Evolutionary conservation across 2,797 vertebrate species (phyloP), one percentile per base, ranked within the genome.

Genomic region (Rhynchonycteris naso): DNA sequence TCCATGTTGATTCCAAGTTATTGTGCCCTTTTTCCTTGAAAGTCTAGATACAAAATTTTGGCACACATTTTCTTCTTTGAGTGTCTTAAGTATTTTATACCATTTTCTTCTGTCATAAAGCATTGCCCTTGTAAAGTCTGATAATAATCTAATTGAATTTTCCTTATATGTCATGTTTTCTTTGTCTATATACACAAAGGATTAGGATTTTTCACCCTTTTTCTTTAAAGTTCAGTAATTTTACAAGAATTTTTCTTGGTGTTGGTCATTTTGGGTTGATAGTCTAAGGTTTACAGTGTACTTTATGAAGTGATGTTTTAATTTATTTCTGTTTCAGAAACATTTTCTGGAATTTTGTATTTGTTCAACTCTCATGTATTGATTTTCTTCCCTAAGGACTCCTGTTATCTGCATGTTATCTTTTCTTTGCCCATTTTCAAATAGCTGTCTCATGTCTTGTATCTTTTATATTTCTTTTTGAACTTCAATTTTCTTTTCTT

Each of bases 151-250:
- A 69, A 61, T 6, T 80, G 59, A 65, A 80, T 79, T 78, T 94
- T 90, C 22, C 22, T 69, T 43, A 33, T 24, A 59, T 33, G 33
- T 47, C 7, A 54, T n/a, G 33, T 35, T 54, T 66, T 90, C 38
- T 61, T 69, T 84, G n/a, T 68, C 63, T 83, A 54, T 58, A n/a
- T 21, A 54, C 14, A 90, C 38, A 83, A 89, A 93, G 21, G 43
- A 26, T 65, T 80, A 65, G 30, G 8, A 16, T 21, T 69, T 30
- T 33, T 63, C 66, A 26, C 47, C 30, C n/a, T 9, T 65, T 66
- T 83, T 50, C 38, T 94, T 71, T 54, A 83, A 82, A 84, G n/a
- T 83, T 75, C 69, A 89, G 38, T 83, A 58, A 89, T 89, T 83
- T 89, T 89, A 69, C 26, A 69, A 83, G 79, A 50, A 59, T n/a